These are phyloP conservation scores for Cordilura impudica DNA, from an alignment of 2,888 invertebrate species.

Conservation along the genomic window DNA sequence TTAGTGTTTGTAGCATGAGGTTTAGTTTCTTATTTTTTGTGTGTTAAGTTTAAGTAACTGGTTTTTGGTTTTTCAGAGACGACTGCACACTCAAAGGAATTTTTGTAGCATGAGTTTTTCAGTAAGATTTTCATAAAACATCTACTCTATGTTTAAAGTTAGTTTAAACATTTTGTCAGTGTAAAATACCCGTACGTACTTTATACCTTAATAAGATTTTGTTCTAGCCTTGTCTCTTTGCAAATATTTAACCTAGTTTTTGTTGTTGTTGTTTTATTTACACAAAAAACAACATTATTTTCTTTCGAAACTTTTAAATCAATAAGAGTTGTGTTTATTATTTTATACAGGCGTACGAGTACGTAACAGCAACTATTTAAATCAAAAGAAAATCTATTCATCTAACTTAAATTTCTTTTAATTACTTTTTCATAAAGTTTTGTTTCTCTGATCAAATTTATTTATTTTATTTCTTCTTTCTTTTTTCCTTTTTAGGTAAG, in stretches of 20 bases:
- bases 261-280: too few species aligned
- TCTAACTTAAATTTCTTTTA: constrained; percentile 52
- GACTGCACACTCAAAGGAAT: background rate
- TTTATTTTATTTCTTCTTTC: constrained; percentile 32
- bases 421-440: constrained; percentile 54
- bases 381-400: background rate
- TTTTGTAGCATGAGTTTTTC: too few species aligned
- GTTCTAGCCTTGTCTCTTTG: constrained; percentile 47
- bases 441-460: constrained; percentile 33
- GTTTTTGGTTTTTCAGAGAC: constrained; percentile 16
- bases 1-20: background rate
- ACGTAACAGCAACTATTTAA: background rate
- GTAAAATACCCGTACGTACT: constrained; percentile 32
- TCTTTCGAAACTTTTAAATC: constrained; percentile 34
- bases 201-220: constrained; percentile 19
- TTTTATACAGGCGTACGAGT: background rate
- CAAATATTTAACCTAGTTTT: constrained; percentile 54
- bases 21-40: background rate
- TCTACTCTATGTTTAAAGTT: too few species aligned
- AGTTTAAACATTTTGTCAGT: too few species aligned
- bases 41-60: constrained; percentile 47
- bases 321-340: constrained; percentile 39
- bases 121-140: too few species aligned
- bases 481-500: constrained; percentile 6
- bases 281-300: background rate